Evolutionary conservation across 2,797 vertebrate species (phyloP).

Genomic region (Hozukius guyotensis): DNA sequence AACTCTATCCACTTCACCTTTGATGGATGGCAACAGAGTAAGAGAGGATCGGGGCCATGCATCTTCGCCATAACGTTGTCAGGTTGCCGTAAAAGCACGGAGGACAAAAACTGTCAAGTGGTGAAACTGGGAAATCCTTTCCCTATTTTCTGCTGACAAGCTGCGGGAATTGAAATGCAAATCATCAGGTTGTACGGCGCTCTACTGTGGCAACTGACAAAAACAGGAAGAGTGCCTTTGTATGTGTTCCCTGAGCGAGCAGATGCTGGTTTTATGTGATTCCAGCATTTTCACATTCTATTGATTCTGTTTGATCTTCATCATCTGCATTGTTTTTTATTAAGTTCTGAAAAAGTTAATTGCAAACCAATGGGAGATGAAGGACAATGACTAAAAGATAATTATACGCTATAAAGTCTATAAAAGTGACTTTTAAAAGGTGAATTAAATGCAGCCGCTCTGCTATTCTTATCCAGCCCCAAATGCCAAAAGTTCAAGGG

Average conservation of each 20-base stretch:
- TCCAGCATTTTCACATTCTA: neutral
- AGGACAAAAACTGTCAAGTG: constrained; percentile 14
- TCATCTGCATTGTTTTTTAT: neutral
- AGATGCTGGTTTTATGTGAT: neutral
- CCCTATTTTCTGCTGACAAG: neutral
- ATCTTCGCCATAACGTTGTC: constrained; percentile 33
- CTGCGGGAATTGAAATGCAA: constrained; percentile 12
- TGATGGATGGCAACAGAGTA: constrained; percentile 50
- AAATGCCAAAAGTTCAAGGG: constrained; percentile 10
- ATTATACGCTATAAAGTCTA: neutral
- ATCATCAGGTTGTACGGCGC: neutral
- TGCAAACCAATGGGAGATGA: neutral
- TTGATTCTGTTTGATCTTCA: neutral
- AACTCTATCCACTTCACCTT: constrained; percentile 36
- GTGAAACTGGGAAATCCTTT: constrained; percentile 26
- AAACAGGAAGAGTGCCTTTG: neutral
- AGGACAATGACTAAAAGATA: neutral
- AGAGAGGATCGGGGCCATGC: constrained; percentile 18
- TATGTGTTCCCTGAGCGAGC: neutral
- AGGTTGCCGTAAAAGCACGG: neutral
- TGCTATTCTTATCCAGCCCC: neutral
- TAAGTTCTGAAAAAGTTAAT: neutral
- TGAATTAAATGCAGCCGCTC: neutral
- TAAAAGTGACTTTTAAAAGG: neutral
- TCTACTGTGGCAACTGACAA: neutral